Base-by-base conservation (phyloP, 2,113 vertebrate species). In the Pseudois nayaur region DNA sequence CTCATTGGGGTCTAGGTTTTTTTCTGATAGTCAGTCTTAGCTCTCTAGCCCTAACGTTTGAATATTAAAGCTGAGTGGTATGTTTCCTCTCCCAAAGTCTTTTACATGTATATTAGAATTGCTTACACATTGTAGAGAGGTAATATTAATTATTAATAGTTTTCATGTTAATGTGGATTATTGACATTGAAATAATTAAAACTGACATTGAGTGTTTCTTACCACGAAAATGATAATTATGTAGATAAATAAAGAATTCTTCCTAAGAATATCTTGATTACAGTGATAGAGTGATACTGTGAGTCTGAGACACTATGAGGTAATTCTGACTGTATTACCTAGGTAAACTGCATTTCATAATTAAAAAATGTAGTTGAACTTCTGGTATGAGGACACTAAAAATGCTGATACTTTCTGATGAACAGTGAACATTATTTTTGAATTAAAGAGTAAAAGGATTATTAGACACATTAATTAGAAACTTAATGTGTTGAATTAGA, bases 361-460 rank as follows among this genome's bases (percentile, higher is more conserved):
- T 91, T 92, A 83, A 95, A 91, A 81, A 14, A 31, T 15, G 14
- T 62, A 55, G n/a, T 85, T 95, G 79, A 95, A 62, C 6, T 59
- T 91, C 90, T 92, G 76, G 15, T 87, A 33, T 84, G 19, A 96
- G 57, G 21, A 21, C 17, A 36, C 40, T 95, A 94, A 95, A 92
- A 94, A 62, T 83, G 45, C 62, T 83, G 67, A 91, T 91, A 36
- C 15, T 64, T 94, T 96, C 62, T 95, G 90, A 95, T 48, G 23
- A 4, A 93, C 21, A 86, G 17, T 91, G 27, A 91, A 94, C 36
- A 92, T 52, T 95, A 86, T 60, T 93, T 96, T 98, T 94, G 13
- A 92, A 87, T 87, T 97, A 94, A 88, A 92, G 16, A 23, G 25
- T 87, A 45, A 57, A 97, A 94, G 19, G 62, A 54, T 97, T 74